Base-by-base conservation (phyloP, 2,113 vertebrate genomes). In the Prunella fulvescens region DNA sequence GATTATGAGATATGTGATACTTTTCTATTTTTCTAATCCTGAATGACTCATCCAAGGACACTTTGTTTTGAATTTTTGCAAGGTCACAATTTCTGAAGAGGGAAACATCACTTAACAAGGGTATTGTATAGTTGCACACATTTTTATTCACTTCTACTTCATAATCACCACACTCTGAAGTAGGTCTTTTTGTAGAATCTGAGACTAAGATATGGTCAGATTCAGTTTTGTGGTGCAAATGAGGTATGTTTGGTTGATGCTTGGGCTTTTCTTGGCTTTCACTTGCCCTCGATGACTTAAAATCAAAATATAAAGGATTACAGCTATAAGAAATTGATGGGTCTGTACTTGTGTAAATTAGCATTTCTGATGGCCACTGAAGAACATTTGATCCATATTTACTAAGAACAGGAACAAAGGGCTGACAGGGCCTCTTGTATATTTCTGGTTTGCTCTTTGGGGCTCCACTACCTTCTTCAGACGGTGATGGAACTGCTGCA, bases 361-460 rank as follows among this genome's bases (percentile, higher is more conserved):
- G 91, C 98, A 99, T 99, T 97, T 99, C 99, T 0, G 98, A 98
- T 33, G 99, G 99, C 99, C 99, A 99, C 79, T 98, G 98, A 94
- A 99, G 98, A 86, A 98, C 82, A n/a, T 98, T 98, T 29, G 97
- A 98, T 15, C 98, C 97, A 20, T 98, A 96, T 95, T 98, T 98
- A 94, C 98, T 98, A 69, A 98, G 88, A 24, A 99, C 98, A 2
- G 99, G 98, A 83, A 98, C 96, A 89, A 99, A 99, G 7, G 98
- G 98, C 22, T 98, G 95, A 57, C 76, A 89, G 19, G 97, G 97
- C 89, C 97, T 98, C 82, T 96, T 98, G 65, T 4, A 26, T 13
- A 29, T 1, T 6, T 95, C 94, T 0, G 18, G 4, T 77, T 96
- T 97, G 56, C 83, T 95, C 84, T 72, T 77, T 5, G 54, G 61